phyloP scores from a whole-genome alignment of 2,888 invertebrate genomes.

The Scaptomyza parva region DNA sequence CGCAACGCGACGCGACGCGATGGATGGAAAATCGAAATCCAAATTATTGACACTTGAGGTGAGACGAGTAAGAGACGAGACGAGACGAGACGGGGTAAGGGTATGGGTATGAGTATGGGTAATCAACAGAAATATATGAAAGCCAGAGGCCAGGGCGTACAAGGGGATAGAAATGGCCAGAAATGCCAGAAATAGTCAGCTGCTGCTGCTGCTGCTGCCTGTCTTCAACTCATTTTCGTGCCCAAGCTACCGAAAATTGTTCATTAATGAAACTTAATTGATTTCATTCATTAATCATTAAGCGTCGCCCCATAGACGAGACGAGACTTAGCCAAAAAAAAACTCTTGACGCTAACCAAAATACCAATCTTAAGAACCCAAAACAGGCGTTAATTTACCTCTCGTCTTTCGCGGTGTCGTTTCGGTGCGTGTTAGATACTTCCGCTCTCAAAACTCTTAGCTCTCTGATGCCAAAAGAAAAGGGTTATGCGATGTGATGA shows the following conservation, averaged over 20 bases:
- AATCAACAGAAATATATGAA: neutral
- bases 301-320: slow-evolving; percentile 50
- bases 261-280: slow-evolving; percentile 83
- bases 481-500: slow-evolving; percentile 64
- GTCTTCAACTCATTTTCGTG: slow-evolving; percentile 46
- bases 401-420: neutral
- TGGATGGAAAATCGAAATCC: slow-evolving; percentile 48
- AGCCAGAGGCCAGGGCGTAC: slow-evolving; percentile 6
- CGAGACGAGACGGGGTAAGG: no score
- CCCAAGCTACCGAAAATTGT: slow-evolving; percentile 74
- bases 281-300: slow-evolving; percentile 84
- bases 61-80: no score
- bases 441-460: slow-evolving; percentile 36
- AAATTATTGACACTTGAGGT: slow-evolving; percentile 81
- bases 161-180: slow-evolving; percentile 1
- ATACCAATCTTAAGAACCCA: slow-evolving; percentile 11
- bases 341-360: slow-evolving; percentile 22
- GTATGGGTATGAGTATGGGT: slow-evolving; percentile 25
- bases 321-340: no score
- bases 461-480: slow-evolving; percentile 10
- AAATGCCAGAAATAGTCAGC: slow-evolving; percentile 25
- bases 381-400: neutral
- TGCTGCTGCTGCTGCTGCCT: slow-evolving; percentile 28
- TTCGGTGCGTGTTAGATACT: slow-evolving; percentile 44
- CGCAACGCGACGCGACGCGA: slow-evolving; percentile 10